Evolutionary conservation across 1,140 invertebrate genomes (phyloP), one percentile per base, ranked within the genome.

Genomic region (Arctopsyche grandis): DNA sequence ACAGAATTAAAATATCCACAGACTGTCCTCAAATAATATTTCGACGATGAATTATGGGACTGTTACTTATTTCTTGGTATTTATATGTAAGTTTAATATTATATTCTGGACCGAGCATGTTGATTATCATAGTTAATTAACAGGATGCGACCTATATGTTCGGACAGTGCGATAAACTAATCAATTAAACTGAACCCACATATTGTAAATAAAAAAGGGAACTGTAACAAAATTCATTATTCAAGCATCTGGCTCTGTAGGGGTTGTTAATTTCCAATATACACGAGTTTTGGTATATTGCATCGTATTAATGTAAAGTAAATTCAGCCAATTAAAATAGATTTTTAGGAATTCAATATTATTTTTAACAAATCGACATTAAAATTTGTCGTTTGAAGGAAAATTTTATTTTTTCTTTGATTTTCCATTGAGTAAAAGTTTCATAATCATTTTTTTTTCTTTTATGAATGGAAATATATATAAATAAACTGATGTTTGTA

Each of bases 141-240:
- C 56, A 38, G 38, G 69, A 66, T 76, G 78, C 70, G 66, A 82
- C 77, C 78, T 77, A 75, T 75, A 70, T 76, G 79, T 80, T 79
- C 48, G 73, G 77, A 78, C 76, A 38, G 70, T 44, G 81, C 81
- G 81, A 76, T 82, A 82, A 82, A 80, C 81, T 80, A 82, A 82
- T 82, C 81, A 82, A 82, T 82, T 82, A 82, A 80, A 81, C 43
- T 58, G 46, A 56, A 22, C 70, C 16, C 44, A 63, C 26, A 70
- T 60, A 5, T 48, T 44, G 14, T 14, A 70, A 71, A 78, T 24
- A 66, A 26, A 66, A 66, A 71, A 52, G 44, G 24, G 26, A 78
- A 52, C 69, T 56, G 29, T 69, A 69, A 78, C 69, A 21, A 78
- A 69, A 70, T 48, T 78, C 77, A 79, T 74, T 69, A 24, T 63